A percentile compares a stretch with the other conserved stretches of the same genome.
These are phyloP conservation scores for Pomacea maculata DNA, from an alignment of 1,140 invertebrate genomes.

Conservation along the genomic window DNA sequence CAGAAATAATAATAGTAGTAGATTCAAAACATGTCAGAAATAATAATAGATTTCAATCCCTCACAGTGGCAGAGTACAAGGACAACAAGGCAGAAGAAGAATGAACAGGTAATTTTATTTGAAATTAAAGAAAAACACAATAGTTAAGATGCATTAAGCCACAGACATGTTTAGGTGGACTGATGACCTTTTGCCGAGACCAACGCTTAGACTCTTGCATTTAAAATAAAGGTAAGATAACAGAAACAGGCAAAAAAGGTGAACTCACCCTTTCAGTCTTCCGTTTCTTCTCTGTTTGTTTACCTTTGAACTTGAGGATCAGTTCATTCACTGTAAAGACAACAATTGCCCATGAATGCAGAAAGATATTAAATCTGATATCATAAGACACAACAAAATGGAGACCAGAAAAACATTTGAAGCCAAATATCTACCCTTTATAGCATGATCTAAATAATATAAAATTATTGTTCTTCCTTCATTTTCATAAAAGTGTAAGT, in stretches of 20 bases:
- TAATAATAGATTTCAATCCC: neutral
- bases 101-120: too few species aligned
- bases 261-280: slow-evolving; percentile 59
- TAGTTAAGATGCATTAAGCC: too few species aligned
- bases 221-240: neutral
- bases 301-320: slow-evolving; percentile 78
- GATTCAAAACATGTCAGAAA: neutral
- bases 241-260: neutral
- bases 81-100: neutral
- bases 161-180: too few species aligned
- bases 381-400: too few species aligned
- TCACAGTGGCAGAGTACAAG: neutral
- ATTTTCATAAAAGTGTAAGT: too few species aligned
- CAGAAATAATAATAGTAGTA: neutral
- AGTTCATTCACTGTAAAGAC: slow-evolving; percentile 77
- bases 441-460: too few species aligned
- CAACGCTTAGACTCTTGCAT: neutral
- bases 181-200: neutral
- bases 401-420: too few species aligned
- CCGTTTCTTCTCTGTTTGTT: slow-evolving; percentile 68
- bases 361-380: neutral
- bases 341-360: neutral
- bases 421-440: too few species aligned
- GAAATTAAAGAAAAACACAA: too few species aligned
- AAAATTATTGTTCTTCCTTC: too few species aligned